phyloP scores from a whole-genome alignment of 2,113 vertebrate genomes.

The Solea senegalensis region DNA sequence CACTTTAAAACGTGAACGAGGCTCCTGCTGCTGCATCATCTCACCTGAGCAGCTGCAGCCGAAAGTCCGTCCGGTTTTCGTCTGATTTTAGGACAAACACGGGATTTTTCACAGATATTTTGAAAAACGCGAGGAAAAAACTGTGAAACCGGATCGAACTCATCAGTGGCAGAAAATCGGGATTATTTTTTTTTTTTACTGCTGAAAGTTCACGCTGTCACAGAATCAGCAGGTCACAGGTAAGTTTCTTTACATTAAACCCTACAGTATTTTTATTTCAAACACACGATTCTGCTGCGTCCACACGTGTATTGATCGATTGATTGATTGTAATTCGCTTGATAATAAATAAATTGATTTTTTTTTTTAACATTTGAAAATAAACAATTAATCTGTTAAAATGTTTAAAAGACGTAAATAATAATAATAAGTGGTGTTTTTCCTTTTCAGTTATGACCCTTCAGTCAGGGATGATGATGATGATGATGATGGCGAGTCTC shows the following conservation, averaged over 20 bases:
- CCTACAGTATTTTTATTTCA: too few species aligned
- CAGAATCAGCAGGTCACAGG: background rate
- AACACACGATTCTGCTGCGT: too few species aligned
- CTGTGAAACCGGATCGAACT: background rate
- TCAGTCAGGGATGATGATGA: background rate
- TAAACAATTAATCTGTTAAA: too few species aligned
- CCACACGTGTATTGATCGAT: too few species aligned
- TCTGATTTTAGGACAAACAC: background rate
- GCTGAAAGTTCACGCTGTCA: background rate
- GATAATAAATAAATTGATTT: too few species aligned
- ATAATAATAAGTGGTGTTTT: too few species aligned
- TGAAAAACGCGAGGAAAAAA: background rate
- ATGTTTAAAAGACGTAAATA: too few species aligned
- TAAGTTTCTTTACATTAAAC: background rate
- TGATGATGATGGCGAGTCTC: constrained; percentile 10
- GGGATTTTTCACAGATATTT: background rate
- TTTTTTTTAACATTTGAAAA: too few species aligned
- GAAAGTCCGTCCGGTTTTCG: background rate
- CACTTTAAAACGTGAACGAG: constrained; percentile 32
- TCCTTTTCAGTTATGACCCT: constrained; percentile 11
- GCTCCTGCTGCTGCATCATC: background rate
- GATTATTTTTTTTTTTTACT: background rate
- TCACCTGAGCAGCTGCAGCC: constrained; percentile 24
- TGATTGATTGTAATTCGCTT: too few species aligned
- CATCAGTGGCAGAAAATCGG: background rate